phyloP scores from a whole-genome alignment of 2,888 invertebrate species.

The Griposia aprilina region DNA sequence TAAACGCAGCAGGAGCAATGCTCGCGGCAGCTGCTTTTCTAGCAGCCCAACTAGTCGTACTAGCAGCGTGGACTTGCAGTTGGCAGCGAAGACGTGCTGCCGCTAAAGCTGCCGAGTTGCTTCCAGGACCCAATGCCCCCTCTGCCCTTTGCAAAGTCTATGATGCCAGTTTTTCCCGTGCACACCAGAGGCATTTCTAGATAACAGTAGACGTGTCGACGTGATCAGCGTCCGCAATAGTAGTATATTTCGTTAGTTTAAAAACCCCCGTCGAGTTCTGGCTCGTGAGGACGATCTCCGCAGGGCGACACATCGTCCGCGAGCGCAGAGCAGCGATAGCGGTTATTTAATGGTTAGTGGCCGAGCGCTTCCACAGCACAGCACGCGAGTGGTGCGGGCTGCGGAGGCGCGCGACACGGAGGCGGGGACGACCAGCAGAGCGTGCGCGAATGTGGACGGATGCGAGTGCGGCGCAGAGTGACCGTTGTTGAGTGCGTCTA shows the following conservation, averaged over 20 bases:
- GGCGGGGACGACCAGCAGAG: conserved; percentile 88
- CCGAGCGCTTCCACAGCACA: conserved; percentile 81
- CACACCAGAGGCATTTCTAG: conserved; percentile 91
- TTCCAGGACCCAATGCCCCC: conserved; percentile 91
- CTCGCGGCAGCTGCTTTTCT: conserved; percentile 96
- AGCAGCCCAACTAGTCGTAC: conserved; percentile 96
- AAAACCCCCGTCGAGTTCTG: conserved; percentile 87
- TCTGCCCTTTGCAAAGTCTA: conserved; percentile 95
- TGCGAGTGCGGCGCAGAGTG: conserved; percentile 79
- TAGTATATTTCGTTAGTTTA: conserved; percentile 88
- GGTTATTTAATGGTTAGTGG: conserved; percentile 85
- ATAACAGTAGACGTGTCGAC: conserved; percentile 81
- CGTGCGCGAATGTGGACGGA: conserved; percentile 86
- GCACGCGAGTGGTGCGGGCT: conserved; percentile 77
- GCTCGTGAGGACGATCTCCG: conserved; percentile 76
- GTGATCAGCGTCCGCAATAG: conserved; percentile 88
- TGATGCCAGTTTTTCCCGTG: conserved; percentile 95
- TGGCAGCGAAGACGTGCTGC: conserved; percentile 95
- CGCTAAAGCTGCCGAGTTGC: conserved; percentile 92
- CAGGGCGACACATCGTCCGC: conserved; percentile 73
- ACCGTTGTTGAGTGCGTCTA: conserved; percentile 74
- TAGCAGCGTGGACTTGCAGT: conserved; percentile 97
- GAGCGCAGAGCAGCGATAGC: conserved; percentile 86
- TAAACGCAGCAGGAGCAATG: conserved; percentile 95
- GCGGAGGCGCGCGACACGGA: conserved; percentile 83